phyloP scores from a whole-genome alignment of 2,888 invertebrate species.

The Lacanobia oleracea region DNA sequence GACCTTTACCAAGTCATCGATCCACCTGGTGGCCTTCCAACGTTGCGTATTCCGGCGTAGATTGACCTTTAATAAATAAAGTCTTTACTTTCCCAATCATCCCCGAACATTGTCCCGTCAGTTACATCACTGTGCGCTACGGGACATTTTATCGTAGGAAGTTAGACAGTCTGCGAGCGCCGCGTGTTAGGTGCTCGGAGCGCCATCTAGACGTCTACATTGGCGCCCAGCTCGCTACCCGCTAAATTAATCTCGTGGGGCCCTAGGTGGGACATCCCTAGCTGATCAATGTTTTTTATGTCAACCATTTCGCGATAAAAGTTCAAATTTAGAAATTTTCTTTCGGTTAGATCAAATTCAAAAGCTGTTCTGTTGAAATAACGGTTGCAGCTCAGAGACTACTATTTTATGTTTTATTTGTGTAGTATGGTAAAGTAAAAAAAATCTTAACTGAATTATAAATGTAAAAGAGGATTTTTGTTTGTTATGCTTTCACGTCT shows the following conservation, averaged over 20 bases:
- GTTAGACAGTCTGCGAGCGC: conserved; percentile 75
- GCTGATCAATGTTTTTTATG: conserved; percentile 62
- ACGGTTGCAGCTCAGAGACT: background rate
- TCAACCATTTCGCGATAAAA: background rate
- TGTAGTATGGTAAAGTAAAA: background rate
- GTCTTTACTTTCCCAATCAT: background rate
- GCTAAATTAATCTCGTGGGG: conserved; percentile 84
- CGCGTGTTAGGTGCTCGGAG: conserved; percentile 81
- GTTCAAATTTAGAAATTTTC: background rate
- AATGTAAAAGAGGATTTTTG: too few species aligned
- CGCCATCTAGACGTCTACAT: conserved; percentile 90
- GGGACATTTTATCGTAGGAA: conserved; percentile 78
- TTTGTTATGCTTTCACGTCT: too few species aligned
- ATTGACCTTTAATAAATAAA: background rate
- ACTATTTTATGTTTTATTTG: background rate
- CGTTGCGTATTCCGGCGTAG: too few species aligned
- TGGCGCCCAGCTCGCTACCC: conserved; percentile 78
- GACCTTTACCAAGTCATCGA: too few species aligned
- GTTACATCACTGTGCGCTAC: conserved; percentile 52
- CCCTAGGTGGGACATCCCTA: conserved; percentile 65
- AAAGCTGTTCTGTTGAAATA: background rate
- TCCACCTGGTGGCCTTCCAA: too few species aligned
- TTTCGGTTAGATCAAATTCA: background rate
- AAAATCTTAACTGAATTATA: background rate
- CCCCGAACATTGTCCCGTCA: conserved; percentile 24